Percentiles rank a stretch among this genome's conserved stretches.
These are phyloP conservation scores for Ascidia mentula DNA, from an alignment of 23 tunicate species.

Conservation along the genomic window DNA sequence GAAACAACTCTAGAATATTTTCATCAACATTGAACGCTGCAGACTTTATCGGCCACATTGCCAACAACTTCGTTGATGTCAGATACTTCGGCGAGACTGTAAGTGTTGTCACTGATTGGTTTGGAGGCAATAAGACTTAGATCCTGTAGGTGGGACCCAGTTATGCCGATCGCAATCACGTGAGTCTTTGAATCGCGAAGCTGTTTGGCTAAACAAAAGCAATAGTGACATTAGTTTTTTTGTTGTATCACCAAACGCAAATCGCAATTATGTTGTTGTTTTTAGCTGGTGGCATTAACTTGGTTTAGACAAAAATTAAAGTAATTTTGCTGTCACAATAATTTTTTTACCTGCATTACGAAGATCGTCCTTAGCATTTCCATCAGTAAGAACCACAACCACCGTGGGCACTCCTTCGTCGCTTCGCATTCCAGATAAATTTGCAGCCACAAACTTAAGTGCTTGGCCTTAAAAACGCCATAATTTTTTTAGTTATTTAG, in stretches of 20 bases:
- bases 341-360: slow-evolving; percentile 27
- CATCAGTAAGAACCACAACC: slow-evolving; percentile 50
- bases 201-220: slow-evolving; percentile 11
- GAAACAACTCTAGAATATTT: neutral
- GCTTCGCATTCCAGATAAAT: slow-evolving; percentile 25
- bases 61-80: slow-evolving; percentile 29
- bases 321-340: neutral
- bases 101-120: slow-evolving; percentile 33
- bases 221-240: too few relatives aligned
- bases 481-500: too few relatives aligned
- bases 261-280: neutral
- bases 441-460: slow-evolving; percentile 27
- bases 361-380: slow-evolving; percentile 52
- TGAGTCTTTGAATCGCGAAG: slow-evolving; percentile 36
- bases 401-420: slow-evolving; percentile 38
- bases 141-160: slow-evolving; percentile 39
- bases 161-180: slow-evolving; percentile 49
- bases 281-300: neutral
- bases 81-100: slow-evolving; percentile 17
- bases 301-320: neutral
- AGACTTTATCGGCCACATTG: slow-evolving; percentile 35
- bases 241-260: too few relatives aligned
- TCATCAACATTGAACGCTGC: slow-evolving; percentile 48
- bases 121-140: slow-evolving; percentile 49
- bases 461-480: slow-evolving; percentile 51